A percentile compares a stretch with the other conserved stretches of the same genome.
These are phyloP conservation scores for Idaea biselata DNA, from an alignment of 2,888 invertebrate genomes.

Conservation along the genomic window DNA sequence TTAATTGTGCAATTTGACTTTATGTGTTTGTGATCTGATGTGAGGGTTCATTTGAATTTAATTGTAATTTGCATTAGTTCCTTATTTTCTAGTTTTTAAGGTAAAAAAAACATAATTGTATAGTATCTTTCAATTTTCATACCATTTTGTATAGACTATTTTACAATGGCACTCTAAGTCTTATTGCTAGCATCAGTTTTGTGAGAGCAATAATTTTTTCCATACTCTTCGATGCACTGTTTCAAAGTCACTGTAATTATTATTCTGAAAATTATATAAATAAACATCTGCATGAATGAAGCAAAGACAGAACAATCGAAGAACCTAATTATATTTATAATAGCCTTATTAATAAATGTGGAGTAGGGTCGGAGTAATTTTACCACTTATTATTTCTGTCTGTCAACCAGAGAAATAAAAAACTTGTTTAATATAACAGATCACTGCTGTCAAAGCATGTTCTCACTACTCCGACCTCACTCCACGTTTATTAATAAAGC, in stretches of 20 bases:
- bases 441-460: no score
- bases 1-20: conserved; percentile 72
- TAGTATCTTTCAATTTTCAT: conserved; percentile 33
- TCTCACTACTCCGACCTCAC: no score
- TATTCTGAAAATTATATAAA: conserved; percentile 32
- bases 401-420: no score
- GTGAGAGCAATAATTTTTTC: conserved; percentile 58
- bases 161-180: conserved; percentile 39
- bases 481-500: no score
- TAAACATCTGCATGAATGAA: conserved; percentile 54
- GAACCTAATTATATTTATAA: conserved; percentile 52
- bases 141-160: conserved; percentile 37
- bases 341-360: no score
- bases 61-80: conserved; percentile 75
- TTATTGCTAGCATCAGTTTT: conserved; percentile 74
- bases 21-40: conserved; percentile 77
- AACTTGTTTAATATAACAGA: no score
- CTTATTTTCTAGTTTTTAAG: conserved; percentile 73
- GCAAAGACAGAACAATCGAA: conserved; percentile 52
- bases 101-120: conserved; percentile 39
- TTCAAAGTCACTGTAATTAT: conserved; percentile 12
- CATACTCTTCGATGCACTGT: not conserved
- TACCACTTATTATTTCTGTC: no score
- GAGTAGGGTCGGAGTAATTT: no score
- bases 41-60: conserved; percentile 69